A percentile compares a stretch with the other conserved stretches of the same genome.
phyloP scores from a whole-genome alignment of 2,113 vertebrate species.

The Actinemys pallida region DNA sequence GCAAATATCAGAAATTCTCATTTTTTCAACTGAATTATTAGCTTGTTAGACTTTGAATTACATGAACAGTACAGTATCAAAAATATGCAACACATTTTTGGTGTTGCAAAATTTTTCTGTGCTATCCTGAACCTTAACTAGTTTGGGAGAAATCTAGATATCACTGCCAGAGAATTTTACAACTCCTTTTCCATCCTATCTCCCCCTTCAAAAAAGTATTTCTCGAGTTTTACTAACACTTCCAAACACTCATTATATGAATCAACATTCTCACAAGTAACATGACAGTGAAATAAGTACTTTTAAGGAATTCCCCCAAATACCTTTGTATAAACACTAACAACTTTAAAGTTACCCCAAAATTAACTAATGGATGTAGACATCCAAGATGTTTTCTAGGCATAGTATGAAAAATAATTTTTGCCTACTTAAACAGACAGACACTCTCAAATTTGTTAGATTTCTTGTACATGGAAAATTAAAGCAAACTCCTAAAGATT shows the following conservation, averaged over 20 bases:
- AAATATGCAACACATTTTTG: neutral
- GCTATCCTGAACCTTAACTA: neutral
- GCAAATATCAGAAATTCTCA: neutral
- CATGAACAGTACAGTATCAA: neutral
- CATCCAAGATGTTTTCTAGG: neutral
- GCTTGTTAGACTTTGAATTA: neutral
- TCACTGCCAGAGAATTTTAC: neutral
- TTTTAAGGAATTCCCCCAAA: neutral
- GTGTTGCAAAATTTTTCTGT: neutral
- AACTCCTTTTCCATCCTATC: neutral
- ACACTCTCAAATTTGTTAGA: neutral
- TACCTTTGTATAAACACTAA: neutral
- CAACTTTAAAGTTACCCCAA: neutral
- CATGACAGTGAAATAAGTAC: neutral
- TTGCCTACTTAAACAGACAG: neutral
- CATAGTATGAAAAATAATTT: neutral
- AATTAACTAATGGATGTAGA: neutral
- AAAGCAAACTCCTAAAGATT: constrained; percentile 71
- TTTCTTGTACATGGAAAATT: neutral
- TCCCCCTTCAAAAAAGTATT: neutral
- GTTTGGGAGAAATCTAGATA: neutral
- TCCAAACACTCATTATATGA: neutral
- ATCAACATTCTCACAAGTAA: neutral
- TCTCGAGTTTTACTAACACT: neutral
- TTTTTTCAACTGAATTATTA: neutral